These are phyloP conservation scores for Toxonevra muliebris DNA, from an alignment of 2,888 invertebrate species.

Conservation along the genomic window DNA sequence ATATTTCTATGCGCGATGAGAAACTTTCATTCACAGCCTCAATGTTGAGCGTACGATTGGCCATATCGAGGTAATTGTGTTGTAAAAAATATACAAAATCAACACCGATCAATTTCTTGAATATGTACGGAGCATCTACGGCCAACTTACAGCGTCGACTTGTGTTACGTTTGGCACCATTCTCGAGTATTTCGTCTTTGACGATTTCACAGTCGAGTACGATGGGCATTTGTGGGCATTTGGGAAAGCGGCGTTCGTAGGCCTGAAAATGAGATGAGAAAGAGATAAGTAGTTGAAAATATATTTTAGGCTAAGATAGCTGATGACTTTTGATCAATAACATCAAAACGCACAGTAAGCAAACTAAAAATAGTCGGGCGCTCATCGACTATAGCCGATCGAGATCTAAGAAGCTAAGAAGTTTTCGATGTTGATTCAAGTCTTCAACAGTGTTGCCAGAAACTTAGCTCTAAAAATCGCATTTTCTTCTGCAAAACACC, in stretches of 20 bases:
- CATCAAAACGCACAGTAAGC: too few species aligned
- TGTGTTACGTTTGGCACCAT: slow-evolving; percentile 81
- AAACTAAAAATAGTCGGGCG: too few species aligned
- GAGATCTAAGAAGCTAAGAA: too few species aligned
- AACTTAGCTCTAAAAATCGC: too few species aligned
- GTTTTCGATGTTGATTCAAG: too few species aligned
- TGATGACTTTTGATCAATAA: too few species aligned
- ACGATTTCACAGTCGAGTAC: slow-evolving; percentile 87
- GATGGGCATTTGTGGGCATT: slow-evolving; percentile 93
- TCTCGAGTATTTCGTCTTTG: slow-evolving; percentile 79
- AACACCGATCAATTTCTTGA: slow-evolving; percentile 94
- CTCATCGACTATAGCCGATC: too few species aligned
- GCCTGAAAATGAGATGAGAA: slow-evolving; percentile 71
- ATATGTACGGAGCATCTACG: slow-evolving; percentile 91
- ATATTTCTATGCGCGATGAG: slow-evolving; percentile 80
- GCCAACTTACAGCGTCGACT: slow-evolving; percentile 88
- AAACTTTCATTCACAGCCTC: slow-evolving; percentile 95
- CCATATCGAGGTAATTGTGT: slow-evolving; percentile 84
- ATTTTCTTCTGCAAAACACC: too few species aligned
- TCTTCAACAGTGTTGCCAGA: too few species aligned
- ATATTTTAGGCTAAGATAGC: too few species aligned
- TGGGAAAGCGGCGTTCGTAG: slow-evolving; percentile 92
- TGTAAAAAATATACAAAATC: slow-evolving; percentile 92
- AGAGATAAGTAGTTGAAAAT: slow-evolving; percentile 1
- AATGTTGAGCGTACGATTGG: slow-evolving; percentile 82